phyloP scores from a whole-genome alignment of 2,797 vertebrate species.

The Trematocara caparti region DNA sequence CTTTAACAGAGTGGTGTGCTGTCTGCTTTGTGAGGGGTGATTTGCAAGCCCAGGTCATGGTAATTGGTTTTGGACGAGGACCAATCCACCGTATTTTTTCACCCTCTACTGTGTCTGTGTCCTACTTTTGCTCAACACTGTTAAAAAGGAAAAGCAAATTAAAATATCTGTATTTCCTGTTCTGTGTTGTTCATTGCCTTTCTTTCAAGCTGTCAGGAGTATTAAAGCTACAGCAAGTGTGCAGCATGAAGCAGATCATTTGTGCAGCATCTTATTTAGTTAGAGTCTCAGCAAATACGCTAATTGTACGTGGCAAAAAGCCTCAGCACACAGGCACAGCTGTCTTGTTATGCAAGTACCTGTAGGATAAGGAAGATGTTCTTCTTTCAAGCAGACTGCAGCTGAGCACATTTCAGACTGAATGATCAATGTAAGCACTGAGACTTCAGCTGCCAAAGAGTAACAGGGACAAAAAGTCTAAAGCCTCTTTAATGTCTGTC shows the following conservation, averaged over 20 bases:
- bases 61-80: conserved; percentile 19
- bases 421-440: background rate
- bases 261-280: background rate
- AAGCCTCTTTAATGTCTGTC: background rate
- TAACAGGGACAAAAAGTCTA: background rate
- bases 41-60: conserved; percentile 17
- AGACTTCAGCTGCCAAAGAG: background rate
- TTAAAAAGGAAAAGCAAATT: background rate
- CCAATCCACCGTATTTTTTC: background rate
- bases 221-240: background rate
- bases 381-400: background rate
- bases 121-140: conserved; percentile 24
- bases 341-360: background rate
- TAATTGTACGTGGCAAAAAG: background rate
- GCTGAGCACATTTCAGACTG: background rate
- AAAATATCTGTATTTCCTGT: background rate
- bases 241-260: background rate
- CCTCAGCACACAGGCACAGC: background rate
- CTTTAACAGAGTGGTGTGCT: background rate
- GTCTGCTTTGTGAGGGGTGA: conserved; percentile 1
- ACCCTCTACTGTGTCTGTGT: background rate
- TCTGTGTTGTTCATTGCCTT: background rate
- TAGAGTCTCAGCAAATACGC: background rate
- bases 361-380: background rate
- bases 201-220: background rate